A percentile compares a stretch with the other conserved stretches of the same genome.
These are phyloP conservation scores for Geotrypetes seraphini DNA, from an alignment of 2,797 vertebrate species.

Conservation along the genomic window DNA sequence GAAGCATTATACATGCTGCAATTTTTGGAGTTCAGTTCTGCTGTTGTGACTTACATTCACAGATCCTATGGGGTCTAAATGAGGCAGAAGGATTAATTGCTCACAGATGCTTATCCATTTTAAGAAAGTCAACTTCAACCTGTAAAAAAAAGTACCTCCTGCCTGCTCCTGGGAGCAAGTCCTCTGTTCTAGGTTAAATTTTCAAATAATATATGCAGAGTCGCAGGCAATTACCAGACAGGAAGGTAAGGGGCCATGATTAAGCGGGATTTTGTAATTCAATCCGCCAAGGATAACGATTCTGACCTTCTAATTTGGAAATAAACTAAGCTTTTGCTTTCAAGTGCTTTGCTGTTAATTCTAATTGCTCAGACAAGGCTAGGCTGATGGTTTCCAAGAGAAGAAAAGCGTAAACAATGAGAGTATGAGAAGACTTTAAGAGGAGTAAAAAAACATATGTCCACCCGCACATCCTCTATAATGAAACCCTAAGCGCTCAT, in stretches of 20 bases:
- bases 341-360: conserved; percentile 32
- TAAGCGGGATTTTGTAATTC: conserved; percentile 37
- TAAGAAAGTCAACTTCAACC: conserved; percentile 22
- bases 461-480: too few species aligned
- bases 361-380: conserved; percentile 21
- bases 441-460: too few species aligned
- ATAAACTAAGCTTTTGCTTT: conserved; percentile 36
- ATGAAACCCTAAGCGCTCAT: too few species aligned
- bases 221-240: conserved; percentile 29
- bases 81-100: conserved; percentile 25
- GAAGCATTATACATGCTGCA: neutral
- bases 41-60: conserved; percentile 9
- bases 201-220: conserved; percentile 20
- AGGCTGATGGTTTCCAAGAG: conserved; percentile 1
- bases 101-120: conserved; percentile 20
- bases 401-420: conserved; percentile 23
- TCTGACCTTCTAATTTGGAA: conserved; percentile 42
- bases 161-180: conserved; percentile 26
- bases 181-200: conserved; percentile 22
- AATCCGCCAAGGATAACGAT: conserved; percentile 43
- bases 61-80: conserved; percentile 18
- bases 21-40: conserved; percentile 16
- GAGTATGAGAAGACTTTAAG: conserved; percentile 10
- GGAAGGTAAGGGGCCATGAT: conserved; percentile 18
- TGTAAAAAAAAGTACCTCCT: conserved; percentile 16